Conservation (phyloP, 2,113 vertebrate genomes). For the Herpailurus yagouaroundi region DNA sequence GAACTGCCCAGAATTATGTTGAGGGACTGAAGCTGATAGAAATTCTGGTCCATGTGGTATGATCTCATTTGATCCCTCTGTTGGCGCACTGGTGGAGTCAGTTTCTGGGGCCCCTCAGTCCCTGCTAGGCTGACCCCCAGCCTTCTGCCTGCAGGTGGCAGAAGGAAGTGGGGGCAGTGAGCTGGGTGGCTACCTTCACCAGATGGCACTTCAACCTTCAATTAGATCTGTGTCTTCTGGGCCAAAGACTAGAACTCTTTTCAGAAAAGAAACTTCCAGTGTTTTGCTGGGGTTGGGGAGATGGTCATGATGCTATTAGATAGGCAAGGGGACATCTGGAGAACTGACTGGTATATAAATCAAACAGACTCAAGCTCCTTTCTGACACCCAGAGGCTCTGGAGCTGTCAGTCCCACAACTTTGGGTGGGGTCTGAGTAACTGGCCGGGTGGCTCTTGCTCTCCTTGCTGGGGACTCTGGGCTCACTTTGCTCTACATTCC, state of each 20-base stretch:
- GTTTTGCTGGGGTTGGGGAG: not conserved
- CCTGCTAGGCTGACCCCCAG: not conserved
- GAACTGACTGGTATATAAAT: not conserved
- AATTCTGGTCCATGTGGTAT: not conserved
- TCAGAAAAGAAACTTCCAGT: not conserved
- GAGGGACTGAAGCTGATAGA: not conserved
- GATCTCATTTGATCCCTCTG: not conserved
- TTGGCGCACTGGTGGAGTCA: no score
- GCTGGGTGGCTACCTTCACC: not conserved
- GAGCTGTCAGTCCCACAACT: not conserved
- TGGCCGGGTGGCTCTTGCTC: no score
- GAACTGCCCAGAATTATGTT: not conserved
- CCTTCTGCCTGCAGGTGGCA: not conserved
- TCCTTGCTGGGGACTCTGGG: no score
- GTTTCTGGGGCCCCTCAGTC: not conserved
- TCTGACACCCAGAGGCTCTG: not conserved
- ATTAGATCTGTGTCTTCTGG: not conserved
- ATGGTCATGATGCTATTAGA: not conserved
- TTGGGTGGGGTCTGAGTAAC: fast-evolving
- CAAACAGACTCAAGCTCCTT: no score
- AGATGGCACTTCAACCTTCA: not conserved
- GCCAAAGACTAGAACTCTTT: not conserved
- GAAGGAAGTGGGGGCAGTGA: not conserved
- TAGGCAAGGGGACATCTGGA: not conserved
- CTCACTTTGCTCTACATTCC: not conserved